phyloP scores from a whole-genome alignment of 1,140 invertebrate species.

The Alviniconcha marisindica region DNA sequence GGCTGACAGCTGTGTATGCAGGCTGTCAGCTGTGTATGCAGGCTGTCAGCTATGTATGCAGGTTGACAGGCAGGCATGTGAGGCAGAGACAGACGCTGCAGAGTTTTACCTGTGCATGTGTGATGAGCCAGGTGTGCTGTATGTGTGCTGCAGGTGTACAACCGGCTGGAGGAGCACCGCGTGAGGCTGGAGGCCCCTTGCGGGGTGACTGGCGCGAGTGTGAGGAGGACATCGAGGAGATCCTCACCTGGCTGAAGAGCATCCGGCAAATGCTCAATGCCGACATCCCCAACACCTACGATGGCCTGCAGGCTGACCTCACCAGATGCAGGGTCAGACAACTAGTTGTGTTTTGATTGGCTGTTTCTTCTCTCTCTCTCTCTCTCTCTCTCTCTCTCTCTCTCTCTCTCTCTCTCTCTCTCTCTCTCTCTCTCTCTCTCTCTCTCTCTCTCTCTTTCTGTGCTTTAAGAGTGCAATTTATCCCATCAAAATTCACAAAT shows the following conservation, averaged over 20 bases:
- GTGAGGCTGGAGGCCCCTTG: constrained; percentile 72
- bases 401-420: too few relatives aligned
- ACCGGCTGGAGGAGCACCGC: constrained; percentile 84
- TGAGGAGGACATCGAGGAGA: constrained; percentile 73
- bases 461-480: too few relatives aligned
- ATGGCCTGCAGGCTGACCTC: constrained; percentile 69
- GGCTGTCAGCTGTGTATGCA: too few relatives aligned
- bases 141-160: constrained; percentile 77
- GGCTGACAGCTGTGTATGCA: too few relatives aligned
- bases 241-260: constrained; percentile 70
- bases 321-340: constrained; percentile 70
- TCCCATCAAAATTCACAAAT: too few relatives aligned
- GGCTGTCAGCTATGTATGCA: too few relatives aligned
- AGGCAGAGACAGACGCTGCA: constrained; percentile 81
- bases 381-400: too few relatives aligned
- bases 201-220: constrained; percentile 74
- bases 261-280: constrained; percentile 56
- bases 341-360: too few relatives aligned
- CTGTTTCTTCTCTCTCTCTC: too few relatives aligned
- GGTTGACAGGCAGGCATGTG: not conserved
- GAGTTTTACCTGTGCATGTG: constrained; percentile 90
- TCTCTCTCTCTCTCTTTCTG: too few relatives aligned
- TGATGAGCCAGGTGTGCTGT: constrained; percentile 94
- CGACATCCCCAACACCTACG: constrained; percentile 68
- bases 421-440: too few relatives aligned